Evolutionary conservation across 2,797 vertebrate genomes (phyloP).

Genomic region (Echeneis naucrates): DNA sequence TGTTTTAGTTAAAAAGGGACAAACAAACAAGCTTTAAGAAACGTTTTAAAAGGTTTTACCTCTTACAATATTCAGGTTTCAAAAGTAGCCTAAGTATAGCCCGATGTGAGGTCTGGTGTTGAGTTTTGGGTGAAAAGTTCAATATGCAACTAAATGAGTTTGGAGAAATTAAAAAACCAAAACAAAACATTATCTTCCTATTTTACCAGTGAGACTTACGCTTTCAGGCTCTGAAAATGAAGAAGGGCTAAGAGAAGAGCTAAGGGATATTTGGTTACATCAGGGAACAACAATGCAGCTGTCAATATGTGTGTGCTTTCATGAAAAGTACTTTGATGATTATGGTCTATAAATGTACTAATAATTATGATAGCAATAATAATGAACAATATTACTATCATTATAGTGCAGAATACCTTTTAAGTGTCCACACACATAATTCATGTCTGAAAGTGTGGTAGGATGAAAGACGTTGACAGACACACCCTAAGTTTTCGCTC

Average conservation of each 20-base stretch:
- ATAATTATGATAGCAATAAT: conserved; percentile 2
- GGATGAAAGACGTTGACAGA: conserved; percentile 39
- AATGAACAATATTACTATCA: background rate
- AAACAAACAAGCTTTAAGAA: conserved; percentile 4
- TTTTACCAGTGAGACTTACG: background rate
- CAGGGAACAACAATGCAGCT: background rate
- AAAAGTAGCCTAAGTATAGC: background rate
- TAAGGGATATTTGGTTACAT: conserved; percentile 20
- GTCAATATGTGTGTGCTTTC: conserved; percentile 6
- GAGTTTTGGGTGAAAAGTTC: conserved; percentile 13
- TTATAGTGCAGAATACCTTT: background rate
- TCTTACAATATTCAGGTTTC: conserved; percentile 15
- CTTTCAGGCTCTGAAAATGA: conserved; percentile 15
- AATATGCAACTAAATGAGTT: background rate
- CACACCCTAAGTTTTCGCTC: conserved; percentile 57
- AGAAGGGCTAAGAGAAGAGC: no score
- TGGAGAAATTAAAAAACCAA: background rate
- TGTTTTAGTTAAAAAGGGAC: no score
- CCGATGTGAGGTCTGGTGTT: background rate
- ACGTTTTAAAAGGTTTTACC: conserved; percentile 6
- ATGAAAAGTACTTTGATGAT: background rate
- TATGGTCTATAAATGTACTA: background rate
- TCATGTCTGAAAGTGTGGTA: conserved; percentile 2
- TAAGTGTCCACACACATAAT: conserved; percentile 1
- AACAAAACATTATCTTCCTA: background rate